phyloP scores from a whole-genome alignment of 2,888 invertebrate species.

The Phengaris alcon region DNA sequence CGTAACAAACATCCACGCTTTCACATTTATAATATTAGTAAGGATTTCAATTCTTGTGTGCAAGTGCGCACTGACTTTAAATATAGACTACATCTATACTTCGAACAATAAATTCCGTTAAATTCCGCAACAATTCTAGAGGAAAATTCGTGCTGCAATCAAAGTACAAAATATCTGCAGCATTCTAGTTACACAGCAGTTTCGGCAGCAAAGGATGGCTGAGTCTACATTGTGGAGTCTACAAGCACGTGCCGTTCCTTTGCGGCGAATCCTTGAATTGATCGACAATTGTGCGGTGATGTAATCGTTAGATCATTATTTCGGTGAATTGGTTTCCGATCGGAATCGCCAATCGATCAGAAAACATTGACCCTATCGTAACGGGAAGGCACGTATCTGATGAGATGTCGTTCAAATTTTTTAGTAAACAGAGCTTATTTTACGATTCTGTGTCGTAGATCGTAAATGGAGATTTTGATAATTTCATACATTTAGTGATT shows the following conservation, averaged over 20 bases:
- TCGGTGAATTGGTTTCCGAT: neutral
- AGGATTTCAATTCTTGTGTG: no score
- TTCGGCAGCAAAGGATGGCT: neutral
- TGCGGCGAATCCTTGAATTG: conserved; percentile 9
- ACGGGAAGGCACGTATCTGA: conserved; percentile 26
- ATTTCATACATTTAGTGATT: no score
- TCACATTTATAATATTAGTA: no score
- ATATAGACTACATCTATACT: no score
- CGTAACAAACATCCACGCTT: no score
- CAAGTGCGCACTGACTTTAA: no score
- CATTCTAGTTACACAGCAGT: neutral
- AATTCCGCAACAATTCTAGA: no score
- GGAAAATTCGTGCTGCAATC: no score
- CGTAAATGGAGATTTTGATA: no score
- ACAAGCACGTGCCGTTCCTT: conserved; percentile 5
- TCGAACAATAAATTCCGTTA: no score
- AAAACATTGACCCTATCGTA: conserved; percentile 23
- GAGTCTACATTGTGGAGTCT: no score
- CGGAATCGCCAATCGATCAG: neutral
- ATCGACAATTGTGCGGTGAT: neutral
- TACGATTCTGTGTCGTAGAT: no score
- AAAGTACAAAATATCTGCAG: neutral
- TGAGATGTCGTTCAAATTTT: conserved; percentile 18
- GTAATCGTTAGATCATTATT: conserved; percentile 19
- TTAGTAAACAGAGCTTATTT: neutral